phyloP scores from a whole-genome alignment of 2,113 vertebrate species.

The Irena cyanogastra region DNA sequence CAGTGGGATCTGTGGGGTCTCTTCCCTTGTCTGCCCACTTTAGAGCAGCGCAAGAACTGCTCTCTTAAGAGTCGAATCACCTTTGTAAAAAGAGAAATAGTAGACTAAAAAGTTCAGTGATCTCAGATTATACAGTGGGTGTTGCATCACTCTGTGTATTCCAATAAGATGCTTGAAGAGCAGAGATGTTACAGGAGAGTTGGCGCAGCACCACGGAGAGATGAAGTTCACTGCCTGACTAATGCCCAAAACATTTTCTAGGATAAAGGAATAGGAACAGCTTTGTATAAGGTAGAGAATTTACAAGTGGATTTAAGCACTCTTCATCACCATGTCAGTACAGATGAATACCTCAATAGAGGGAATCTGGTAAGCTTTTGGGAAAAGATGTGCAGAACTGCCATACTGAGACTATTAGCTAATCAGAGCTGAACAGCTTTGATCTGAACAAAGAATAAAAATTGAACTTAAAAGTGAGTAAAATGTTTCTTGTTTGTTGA shows the following conservation, averaged over 20 bases:
- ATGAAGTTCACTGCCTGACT: background rate
- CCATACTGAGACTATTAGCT: background rate
- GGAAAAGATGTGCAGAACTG: background rate
- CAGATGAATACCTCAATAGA: background rate
- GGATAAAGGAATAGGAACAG: background rate
- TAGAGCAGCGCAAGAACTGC: background rate
- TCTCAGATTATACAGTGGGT: background rate
- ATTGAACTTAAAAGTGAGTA: background rate
- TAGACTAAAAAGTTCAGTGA: background rate
- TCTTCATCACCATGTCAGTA: background rate
- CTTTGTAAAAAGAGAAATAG: background rate
- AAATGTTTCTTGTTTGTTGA: background rate
- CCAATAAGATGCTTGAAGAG: background rate
- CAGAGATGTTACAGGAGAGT: background rate
- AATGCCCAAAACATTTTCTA: background rate
- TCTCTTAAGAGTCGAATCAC: background rate
- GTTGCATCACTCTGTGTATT: background rate
- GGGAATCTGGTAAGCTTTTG: background rate
- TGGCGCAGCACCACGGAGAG: accelerated
- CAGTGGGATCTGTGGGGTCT: background rate
- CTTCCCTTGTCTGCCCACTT: background rate
- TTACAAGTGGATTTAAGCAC: slow-evolving; percentile 21
- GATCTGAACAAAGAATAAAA: background rate
- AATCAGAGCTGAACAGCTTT: slow-evolving; percentile 8
- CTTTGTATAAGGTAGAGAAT: background rate